phyloP scores from a whole-genome alignment of 1,140 invertebrate genomes.

The Oncopeltus fasciatus region DNA sequence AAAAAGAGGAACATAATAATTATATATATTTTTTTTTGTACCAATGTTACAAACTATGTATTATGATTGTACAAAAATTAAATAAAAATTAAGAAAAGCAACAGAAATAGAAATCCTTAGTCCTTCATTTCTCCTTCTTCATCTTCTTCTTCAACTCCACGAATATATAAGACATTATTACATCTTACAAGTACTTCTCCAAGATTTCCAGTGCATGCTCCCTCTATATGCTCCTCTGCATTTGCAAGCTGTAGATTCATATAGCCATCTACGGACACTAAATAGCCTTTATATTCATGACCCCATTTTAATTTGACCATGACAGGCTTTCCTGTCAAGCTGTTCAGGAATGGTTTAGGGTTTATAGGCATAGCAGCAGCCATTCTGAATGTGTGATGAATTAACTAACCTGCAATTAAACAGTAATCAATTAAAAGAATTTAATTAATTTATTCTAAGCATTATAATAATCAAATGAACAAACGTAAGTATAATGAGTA shows the following conservation, averaged over 20 bases:
- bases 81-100: too few species aligned
- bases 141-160: conserved; percentile 92
- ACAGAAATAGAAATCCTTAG: too few species aligned
- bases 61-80: too few species aligned
- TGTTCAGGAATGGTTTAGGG: conserved; percentile 97
- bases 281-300: conserved; percentile 95
- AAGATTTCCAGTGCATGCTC: conserved; percentile 76
- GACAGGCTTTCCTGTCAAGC: conserved; percentile 91
- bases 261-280: conserved; percentile 96
- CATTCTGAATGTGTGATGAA: too few species aligned
- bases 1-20: too few species aligned
- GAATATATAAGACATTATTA: conserved; percentile 95
- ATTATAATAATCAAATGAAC: too few species aligned
- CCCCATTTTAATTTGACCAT: conserved; percentile 99
- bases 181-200: conserved; percentile 96
- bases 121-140: conserved; percentile 95
- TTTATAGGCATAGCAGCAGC: conserved; percentile 85
- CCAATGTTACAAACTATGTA: too few species aligned
- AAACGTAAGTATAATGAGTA: too few species aligned
- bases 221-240: conserved; percentile 95
- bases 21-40: too few species aligned
- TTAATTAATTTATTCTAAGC: too few species aligned
- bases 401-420: too few species aligned
- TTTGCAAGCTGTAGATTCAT: conserved; percentile 99
- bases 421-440: too few species aligned